A percentile compares a stretch with the other conserved stretches of the same genome.
phyloP scores from a whole-genome alignment of 2,113 vertebrate genomes.

The Rhynchomys soricoides region DNA sequence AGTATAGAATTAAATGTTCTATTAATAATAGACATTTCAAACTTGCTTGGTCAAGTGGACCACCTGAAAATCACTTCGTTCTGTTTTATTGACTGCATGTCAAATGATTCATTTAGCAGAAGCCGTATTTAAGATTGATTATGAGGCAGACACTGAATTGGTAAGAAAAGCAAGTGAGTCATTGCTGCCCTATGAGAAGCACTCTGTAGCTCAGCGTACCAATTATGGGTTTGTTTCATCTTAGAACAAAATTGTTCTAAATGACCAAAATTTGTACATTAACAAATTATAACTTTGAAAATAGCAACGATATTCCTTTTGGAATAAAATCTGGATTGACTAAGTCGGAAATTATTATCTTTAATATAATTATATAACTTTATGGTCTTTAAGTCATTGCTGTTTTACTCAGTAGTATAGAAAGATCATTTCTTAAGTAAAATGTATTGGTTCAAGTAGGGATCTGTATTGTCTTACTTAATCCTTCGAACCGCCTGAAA shows the following conservation, averaged over 20 bases:
- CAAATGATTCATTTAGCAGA: not conserved
- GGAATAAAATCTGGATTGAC: not conserved
- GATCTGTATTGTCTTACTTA: not conserved
- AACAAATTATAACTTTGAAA: conserved; percentile 34
- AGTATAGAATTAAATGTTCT: conserved; percentile 32
- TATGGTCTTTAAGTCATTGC: not conserved
- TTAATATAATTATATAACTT: not conserved
- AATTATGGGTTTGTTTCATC: not conserved
- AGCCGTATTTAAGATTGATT: conserved; percentile 10
- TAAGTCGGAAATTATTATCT: not conserved
- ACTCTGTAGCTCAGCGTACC: not conserved
- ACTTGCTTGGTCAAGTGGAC: not conserved
- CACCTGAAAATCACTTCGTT: conserved; percentile 22
- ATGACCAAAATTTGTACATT: conserved; percentile 35
- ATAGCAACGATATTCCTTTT: not conserved
- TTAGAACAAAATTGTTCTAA: not conserved
- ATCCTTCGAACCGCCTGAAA: not conserved
- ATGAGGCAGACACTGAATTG: not conserved
- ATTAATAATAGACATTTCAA: conserved; percentile 36
- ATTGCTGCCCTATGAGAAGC: not conserved
- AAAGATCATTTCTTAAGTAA: conserved; percentile 25
- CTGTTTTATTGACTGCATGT: not conserved
- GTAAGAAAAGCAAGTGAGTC: not conserved
- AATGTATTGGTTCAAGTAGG: not conserved
- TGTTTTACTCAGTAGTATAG: conserved; percentile 34